Conservation (phyloP, 30 jellyfish, hydroid and myxozoan genomes). For the Nemopilema nomurai region DNA sequence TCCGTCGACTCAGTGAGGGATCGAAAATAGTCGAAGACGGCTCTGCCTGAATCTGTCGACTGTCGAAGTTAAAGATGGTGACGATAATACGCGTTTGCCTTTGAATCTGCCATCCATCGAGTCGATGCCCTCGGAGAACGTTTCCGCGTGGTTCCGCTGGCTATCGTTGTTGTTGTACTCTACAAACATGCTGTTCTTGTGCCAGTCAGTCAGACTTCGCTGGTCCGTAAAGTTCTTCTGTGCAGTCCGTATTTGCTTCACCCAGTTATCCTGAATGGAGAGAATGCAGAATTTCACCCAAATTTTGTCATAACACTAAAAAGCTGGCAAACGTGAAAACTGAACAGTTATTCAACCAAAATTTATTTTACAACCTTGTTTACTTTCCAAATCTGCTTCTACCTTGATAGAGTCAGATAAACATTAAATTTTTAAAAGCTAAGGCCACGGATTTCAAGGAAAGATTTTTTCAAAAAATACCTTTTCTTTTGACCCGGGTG, state of each 20-base stretch:
- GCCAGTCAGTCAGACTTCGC: slow-evolving; percentile 12
- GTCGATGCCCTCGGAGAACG: slow-evolving; percentile 3
- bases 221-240: slow-evolving; percentile 34
- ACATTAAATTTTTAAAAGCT: too few species aligned
- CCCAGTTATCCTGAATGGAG: slow-evolving; percentile 52
- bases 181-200: slow-evolving; percentile 18
- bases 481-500: slow-evolving; percentile 71
- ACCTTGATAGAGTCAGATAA: too few species aligned
- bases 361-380: too few species aligned
- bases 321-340: too few species aligned
- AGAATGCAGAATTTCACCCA: neutral
- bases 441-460: too few species aligned
- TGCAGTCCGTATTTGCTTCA: slow-evolving; percentile 42
- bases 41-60: slow-evolving; percentile 33
- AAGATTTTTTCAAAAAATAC: too few species aligned
- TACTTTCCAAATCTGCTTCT: too few species aligned
- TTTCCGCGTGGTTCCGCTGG: neutral
- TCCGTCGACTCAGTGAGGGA: slow-evolving; percentile 30
- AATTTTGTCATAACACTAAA: neutral
- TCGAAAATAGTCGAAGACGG: slow-evolving; percentile 5
- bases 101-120: neutral
- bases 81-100: slow-evolving; percentile 31
- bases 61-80: slow-evolving; percentile 29
- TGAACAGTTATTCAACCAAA: too few species aligned
- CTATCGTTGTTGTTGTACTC: slow-evolving; percentile 10